Conservation (phyloP, 2,797 vertebrate species). For the Sebastes umbrosus region DNA sequence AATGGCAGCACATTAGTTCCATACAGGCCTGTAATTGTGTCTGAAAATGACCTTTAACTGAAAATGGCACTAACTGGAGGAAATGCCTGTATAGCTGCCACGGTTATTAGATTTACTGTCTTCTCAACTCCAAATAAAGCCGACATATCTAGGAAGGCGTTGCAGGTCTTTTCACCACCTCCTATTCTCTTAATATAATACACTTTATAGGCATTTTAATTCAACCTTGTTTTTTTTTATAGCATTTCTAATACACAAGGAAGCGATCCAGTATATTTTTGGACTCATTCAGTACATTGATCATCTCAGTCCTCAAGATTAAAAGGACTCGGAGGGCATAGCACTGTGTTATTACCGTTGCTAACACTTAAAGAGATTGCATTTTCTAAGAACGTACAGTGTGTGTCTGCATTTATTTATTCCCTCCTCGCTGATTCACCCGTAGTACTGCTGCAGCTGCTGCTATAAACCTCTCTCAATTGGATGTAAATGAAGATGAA, state of each 20-base stretch:
- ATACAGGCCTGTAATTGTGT: constrained; percentile 7
- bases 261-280: background rate
- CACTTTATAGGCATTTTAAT: background rate
- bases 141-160: background rate
- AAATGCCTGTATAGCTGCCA: background rate
- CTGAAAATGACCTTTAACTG: constrained; percentile 28
- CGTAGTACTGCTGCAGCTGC: background rate
- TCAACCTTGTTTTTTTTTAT: background rate
- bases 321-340: background rate
- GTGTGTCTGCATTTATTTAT: constrained; percentile 14
- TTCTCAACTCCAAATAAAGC: background rate
- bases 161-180: background rate
- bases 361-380: constrained; percentile 38
- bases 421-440: background rate
- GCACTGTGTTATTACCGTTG: background rate
- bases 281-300: background rate
- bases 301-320: background rate
- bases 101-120: background rate
- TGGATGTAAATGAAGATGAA: constrained; percentile 48
- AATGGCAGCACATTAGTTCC: constrained; percentile 11
- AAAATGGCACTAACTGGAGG: background rate
- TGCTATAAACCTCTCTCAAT: constrained; percentile 8
- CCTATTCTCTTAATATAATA: background rate
- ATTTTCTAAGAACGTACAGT: background rate
- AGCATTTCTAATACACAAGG: background rate